phyloP scores from a whole-genome alignment of 2,113 vertebrate species.

The Macaca fascicularis region DNA sequence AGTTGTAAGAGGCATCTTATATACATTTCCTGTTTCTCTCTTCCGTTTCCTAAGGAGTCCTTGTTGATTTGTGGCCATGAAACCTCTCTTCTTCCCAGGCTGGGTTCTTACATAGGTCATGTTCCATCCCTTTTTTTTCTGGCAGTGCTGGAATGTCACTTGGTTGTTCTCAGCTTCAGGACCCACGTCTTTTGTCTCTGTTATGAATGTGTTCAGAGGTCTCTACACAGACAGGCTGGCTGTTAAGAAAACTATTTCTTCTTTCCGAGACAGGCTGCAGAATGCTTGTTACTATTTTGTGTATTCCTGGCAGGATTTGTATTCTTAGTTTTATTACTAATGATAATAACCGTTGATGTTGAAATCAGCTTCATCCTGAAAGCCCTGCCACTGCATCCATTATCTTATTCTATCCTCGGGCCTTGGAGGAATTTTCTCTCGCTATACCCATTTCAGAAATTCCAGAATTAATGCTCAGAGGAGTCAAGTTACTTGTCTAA shows the following conservation, averaged over 20 bases:
- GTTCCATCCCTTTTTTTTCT: fast-evolving
- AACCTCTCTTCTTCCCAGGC: not conserved
- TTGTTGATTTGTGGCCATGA: not conserved
- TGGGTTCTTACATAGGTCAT: not conserved
- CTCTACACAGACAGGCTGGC: not conserved
- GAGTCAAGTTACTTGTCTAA: not conserved
- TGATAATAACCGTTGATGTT: not conserved
- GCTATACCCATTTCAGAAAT: not conserved
- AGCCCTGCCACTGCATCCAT: not conserved
- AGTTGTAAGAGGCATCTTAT: not conserved
- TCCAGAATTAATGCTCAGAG: not conserved
- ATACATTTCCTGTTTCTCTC: no score
- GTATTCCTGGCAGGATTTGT: not conserved
- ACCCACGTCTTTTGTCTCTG: not conserved
- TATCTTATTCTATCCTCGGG: not conserved
- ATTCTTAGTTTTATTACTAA: not conserved
- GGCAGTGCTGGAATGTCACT: no score
- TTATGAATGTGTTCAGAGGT: not conserved
- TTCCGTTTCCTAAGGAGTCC: not conserved
- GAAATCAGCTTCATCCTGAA: not conserved
- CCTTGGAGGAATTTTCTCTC: not conserved
- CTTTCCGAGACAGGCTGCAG: not conserved
- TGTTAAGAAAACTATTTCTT: not conserved
- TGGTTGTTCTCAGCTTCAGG: no score
- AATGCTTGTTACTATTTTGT: not conserved